Base-by-base conservation (phyloP, 2,888 invertebrate genomes). In the Drosophila meridionalis region DNA sequence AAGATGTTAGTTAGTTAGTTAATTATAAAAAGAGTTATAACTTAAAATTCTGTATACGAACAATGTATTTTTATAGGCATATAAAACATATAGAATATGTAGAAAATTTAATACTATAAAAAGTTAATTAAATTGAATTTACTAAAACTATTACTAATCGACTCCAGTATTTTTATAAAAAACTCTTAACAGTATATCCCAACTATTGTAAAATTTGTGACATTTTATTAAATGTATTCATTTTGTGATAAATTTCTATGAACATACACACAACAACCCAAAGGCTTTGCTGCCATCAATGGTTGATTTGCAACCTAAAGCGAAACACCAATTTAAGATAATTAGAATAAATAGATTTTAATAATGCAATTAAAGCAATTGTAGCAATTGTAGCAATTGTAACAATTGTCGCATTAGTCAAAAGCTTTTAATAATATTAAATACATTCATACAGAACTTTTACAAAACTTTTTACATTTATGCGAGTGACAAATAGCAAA, bases 401-500 rank as follows among this genome's bases (percentile, higher is more conserved):
- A 36, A 11, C 32, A 30, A 73, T 73, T 68, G 57, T 50, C 43
- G 53, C 40, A 38, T 73, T 64, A 40, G 28, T 42, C 36, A 74
- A 60, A 52, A 38, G 40, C 34, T 30, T 50, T 73, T 52, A 56
- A 57, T 34, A 30, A 47, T 28, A 50, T 56, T 52, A 40, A 58
- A 40, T 30, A 34, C 30, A 30, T 43, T 30, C 20, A 47, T 62
- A 9, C 34, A 26, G 62, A 72, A 36, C 59, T 52, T 56, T 56
- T 50, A 43, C 28, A 56, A 45, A 32, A 48, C 70, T 77, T 64
- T 73, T 79, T 61, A 82, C 76, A 79, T 82, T 84, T 70, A 65
- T 71, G 62, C 61, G 60, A 76, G 50, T 83, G 78, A 72, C 76
- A 84, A 67, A 57, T 69, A 64, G 57, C 69, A 62, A 81, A 83